These are phyloP conservation scores for Toxotes jaculatrix DNA, from an alignment of 2,113 vertebrate genomes.

Conservation along the genomic window DNA sequence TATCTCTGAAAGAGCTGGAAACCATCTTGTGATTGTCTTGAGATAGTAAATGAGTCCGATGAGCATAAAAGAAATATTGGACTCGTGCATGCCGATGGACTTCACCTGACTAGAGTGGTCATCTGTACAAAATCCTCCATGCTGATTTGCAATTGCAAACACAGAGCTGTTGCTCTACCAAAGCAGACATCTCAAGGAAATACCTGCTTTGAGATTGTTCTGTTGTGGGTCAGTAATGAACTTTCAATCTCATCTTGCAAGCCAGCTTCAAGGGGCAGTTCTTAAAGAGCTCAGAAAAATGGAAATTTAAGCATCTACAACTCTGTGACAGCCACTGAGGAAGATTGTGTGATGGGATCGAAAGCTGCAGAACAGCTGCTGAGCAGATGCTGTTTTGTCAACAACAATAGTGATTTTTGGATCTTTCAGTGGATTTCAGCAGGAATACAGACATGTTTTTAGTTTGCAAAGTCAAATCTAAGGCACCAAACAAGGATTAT, in stretches of 20 bases:
- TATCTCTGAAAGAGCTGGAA: constrained; percentile 79
- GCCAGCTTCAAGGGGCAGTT: too few relatives aligned
- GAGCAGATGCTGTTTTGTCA: background rate
- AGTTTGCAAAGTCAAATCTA: background rate
- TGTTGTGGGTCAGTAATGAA: background rate
- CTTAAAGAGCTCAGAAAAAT: background rate
- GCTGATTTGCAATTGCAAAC: background rate
- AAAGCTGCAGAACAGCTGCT: background rate
- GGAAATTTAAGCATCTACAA: background rate
- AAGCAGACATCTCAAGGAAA: background rate
- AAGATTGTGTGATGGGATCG: background rate
- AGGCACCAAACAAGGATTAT: background rate
- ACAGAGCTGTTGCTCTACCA: background rate
- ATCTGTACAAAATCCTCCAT: background rate
- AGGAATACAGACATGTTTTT: background rate
- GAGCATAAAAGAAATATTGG: background rate
- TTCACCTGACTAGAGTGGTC: background rate
- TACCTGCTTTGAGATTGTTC: background rate
- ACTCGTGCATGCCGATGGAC: background rate
- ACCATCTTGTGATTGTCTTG: constrained; percentile 75
- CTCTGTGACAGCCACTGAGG: background rate
- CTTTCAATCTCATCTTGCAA: background rate
- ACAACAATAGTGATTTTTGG: background rate
- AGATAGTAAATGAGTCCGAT: background rate
- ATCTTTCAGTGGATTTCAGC: background rate